phyloP scores from a whole-genome alignment of 2,797 vertebrate species.

The Cynopterus sphinx region DNA sequence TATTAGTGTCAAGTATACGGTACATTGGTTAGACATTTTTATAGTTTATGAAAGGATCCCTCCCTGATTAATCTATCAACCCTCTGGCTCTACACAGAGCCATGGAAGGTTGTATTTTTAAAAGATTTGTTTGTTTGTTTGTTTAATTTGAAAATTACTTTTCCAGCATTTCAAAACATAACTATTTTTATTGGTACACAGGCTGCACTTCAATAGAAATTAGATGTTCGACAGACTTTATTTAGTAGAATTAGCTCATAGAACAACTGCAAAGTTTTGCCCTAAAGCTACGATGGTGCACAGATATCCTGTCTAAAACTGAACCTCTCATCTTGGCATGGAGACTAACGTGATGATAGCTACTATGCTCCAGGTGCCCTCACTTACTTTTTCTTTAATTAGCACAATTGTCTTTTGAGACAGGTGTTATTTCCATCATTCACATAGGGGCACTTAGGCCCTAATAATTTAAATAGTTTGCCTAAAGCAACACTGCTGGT shows the following conservation, averaged over 20 bases:
- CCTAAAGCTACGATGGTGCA: background rate
- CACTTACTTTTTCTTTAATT: background rate
- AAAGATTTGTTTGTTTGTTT: background rate
- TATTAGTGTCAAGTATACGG: too few species aligned
- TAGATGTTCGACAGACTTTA: background rate
- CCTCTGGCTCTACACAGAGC: too few species aligned
- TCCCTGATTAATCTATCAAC: too few species aligned
- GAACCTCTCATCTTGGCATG: background rate
- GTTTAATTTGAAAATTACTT: background rate
- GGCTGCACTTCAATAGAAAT: background rate
- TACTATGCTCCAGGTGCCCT: background rate
- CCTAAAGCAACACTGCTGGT: background rate
- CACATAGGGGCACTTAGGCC: background rate
- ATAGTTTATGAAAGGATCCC: too few species aligned
- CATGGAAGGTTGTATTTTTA: background rate
- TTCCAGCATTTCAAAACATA: background rate
- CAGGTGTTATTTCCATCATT: background rate
- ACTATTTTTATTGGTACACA: background rate
- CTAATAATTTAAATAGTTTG: conserved; percentile 25
- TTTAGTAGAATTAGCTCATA: background rate
- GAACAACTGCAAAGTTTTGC: background rate
- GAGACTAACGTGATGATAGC: background rate
- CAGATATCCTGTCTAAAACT: background rate
- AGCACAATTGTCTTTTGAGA: background rate
- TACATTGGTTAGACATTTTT: too few species aligned